Conservation (phyloP, 2,888 invertebrate genomes). For the Gymnoscelis rufifasciata region DNA sequence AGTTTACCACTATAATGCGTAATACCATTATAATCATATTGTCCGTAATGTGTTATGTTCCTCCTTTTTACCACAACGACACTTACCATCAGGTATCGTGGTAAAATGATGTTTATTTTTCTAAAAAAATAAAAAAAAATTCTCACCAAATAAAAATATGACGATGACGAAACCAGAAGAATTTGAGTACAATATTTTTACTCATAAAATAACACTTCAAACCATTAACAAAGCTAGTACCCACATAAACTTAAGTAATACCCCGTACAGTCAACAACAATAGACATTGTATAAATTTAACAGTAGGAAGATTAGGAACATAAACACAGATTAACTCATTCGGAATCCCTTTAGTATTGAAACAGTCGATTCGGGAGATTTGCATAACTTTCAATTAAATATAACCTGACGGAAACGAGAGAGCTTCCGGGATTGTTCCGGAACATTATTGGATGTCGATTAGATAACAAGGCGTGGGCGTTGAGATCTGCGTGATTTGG, state of each 20-base stretch:
- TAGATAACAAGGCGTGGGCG: slow-evolving; percentile 6
- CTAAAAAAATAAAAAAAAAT: too few relatives aligned
- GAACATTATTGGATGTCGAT: slow-evolving; percentile 29
- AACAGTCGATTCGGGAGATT: slow-evolving; percentile 77
- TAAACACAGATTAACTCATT: slow-evolving; percentile 79
- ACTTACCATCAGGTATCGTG: too few relatives aligned
- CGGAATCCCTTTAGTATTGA: slow-evolving; percentile 72
- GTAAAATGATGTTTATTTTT: too few relatives aligned
- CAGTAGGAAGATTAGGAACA: slow-evolving; percentile 76
- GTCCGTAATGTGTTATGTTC: too few relatives aligned
- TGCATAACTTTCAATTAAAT: slow-evolving; percentile 79
- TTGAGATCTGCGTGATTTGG: neutral
- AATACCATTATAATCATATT: too few relatives aligned
- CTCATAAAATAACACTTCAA: too few relatives aligned
- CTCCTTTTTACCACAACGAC: too few relatives aligned
- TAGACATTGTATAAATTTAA: slow-evolving; percentile 73
- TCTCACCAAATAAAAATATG: too few relatives aligned
- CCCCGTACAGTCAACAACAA: slow-evolving; percentile 50
- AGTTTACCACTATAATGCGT: too few relatives aligned
- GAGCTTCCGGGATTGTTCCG: slow-evolving; percentile 48
- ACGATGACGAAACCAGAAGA: too few relatives aligned
- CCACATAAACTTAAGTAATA: slow-evolving; percentile 41
- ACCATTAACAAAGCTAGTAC: too few relatives aligned
- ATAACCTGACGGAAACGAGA: slow-evolving; percentile 72
- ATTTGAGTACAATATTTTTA: too few relatives aligned